Evolutionary conservation across 1,140 invertebrate genomes (phyloP), one percentile per base, ranked within the genome.

Genomic region (Gonioctena quinquepunctata): DNA sequence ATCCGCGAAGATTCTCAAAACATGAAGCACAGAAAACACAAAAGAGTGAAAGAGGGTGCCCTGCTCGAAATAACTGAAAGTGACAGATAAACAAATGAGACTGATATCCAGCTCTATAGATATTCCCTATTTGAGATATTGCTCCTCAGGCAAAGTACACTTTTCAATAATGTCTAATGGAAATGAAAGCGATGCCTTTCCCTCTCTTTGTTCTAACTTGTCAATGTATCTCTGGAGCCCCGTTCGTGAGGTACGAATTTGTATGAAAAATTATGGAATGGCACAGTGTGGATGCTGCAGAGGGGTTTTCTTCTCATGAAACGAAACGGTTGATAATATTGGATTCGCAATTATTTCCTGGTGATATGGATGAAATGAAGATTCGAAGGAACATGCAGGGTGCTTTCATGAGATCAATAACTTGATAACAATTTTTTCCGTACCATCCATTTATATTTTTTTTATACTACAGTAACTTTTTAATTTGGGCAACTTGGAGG

Each of bases 81-180:
- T 80, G 79, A 80, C 79, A 80, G 77, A 79, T 80, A 79, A 74
- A 80, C 78, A 80, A 80, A 80, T 78, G 79, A 78, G 79, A 71
- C 71, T 79, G 77, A 80, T 80, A 79, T 77, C 76, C 73, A 71
- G 71, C 71, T 74, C 77, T 78, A 79, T 77, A 75, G 75, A 77
- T 77, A 80, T 76, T 77, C 69, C 69, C 74, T 75, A 76, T 79
- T 80, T 79, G 79, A 78, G 73, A 76, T 79, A 80, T 79, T 78
- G 74, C 77, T 70, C 68, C 63, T 68, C 62, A 52, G 66, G 68
- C 69, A 68, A 66, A 69, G 72, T 73, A 76, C 75, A 80, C 79
- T 80, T 80, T 80, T 80, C 79, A 80, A 80, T 80, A 80, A 80
- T 77, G 75, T 80, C 79, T 80, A 80, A 80, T 80, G 79, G 79